Conservation (phyloP, 1,140 invertebrate species). For the Pygmarrhopalites habei region DNA sequence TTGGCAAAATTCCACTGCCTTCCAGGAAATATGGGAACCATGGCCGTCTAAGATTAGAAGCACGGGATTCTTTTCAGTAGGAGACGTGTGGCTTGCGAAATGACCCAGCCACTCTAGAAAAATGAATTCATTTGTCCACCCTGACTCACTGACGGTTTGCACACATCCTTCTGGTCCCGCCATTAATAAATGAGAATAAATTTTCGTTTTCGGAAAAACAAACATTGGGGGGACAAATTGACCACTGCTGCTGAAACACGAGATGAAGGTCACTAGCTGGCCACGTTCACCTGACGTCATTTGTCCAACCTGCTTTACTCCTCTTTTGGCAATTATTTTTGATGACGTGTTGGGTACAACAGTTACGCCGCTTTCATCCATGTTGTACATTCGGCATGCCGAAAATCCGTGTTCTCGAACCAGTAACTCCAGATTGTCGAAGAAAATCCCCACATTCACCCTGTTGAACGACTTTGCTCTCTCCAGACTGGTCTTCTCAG, state of each 20-base stretch:
- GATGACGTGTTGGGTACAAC: not conserved
- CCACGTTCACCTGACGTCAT: no score
- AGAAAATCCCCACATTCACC: no score
- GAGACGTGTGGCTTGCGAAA: not conserved
- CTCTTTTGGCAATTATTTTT: not conserved
- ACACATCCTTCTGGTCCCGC: not conserved
- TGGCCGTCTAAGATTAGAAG: constrained; percentile 16
- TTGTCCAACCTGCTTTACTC: not conserved
- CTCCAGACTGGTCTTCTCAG: no score
- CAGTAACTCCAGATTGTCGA: not conserved
- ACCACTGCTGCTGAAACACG: not conserved
- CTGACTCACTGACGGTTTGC: not conserved
- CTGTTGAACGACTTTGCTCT: no score
- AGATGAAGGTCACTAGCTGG: no score
- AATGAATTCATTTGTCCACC: no score
- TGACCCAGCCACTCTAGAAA: not conserved
- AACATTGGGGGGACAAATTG: no score
- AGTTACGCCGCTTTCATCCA: not conserved
- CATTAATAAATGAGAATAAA: not conserved
- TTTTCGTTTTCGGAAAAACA: no score
- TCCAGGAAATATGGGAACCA: no score
- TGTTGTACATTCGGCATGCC: not conserved
- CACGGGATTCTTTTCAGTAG: not conserved
- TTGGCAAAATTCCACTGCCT: constrained; percentile 39
- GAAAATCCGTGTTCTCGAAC: not conserved